A percentile compares a stretch with the other conserved stretches of the same genome.
These are phyloP conservation scores for Cynodonichthys magdalenae DNA, from an alignment of 2,797 vertebrate species.

Conservation along the genomic window DNA sequence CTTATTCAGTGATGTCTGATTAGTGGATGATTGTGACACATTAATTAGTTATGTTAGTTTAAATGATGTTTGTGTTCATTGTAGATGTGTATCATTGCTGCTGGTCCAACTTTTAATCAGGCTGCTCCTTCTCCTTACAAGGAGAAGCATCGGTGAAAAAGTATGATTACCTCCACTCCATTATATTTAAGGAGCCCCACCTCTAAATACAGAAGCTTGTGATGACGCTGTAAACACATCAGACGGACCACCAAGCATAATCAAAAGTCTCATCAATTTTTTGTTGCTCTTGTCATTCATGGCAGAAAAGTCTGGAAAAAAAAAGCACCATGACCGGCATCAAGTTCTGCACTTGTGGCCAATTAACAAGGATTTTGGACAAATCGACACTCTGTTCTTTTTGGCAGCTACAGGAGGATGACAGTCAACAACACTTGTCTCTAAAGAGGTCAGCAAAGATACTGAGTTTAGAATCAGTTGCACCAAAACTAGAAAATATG, in stretches of 20 bases:
- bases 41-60: too few relatives aligned
- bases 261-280: not conserved
- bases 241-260: not conserved
- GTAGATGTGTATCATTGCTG: too few relatives aligned
- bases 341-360: too few relatives aligned
- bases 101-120: too few relatives aligned
- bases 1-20: not conserved
- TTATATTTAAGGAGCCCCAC: too few relatives aligned
- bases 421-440: not conserved
- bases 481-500: not conserved
- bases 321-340: too few relatives aligned
- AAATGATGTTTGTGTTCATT: too few relatives aligned
- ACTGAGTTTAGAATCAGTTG: not conserved
- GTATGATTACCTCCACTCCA: not conserved
- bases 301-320: too few relatives aligned
- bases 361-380: not conserved
- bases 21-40: not conserved
- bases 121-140: too few relatives aligned
- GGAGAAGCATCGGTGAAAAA: not conserved
- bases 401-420: not conserved
- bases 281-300: too few relatives aligned
- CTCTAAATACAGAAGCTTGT: not conserved
- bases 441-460: not conserved
- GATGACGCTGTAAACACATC: not conserved
- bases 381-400: not conserved